Base-by-base conservation (phyloP, 2,113 vertebrate genomes). In the Archocentrus centrarchus region DNA sequence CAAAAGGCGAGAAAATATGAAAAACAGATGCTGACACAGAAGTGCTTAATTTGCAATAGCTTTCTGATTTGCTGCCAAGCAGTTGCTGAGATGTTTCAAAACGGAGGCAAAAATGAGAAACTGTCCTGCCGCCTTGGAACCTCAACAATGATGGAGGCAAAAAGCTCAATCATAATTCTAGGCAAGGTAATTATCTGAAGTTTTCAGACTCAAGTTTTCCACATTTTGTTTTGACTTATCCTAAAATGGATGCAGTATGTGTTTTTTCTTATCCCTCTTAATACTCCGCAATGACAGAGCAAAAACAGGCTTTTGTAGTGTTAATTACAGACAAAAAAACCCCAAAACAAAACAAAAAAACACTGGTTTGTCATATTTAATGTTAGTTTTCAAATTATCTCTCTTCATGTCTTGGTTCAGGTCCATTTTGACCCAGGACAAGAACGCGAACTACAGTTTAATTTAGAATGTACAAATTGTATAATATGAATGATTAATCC, bases 1-100 rank as follows among this genome's bases (percentile, higher is more conserved):
- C 18, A 60, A 80, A 70, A 66, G 78, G 22, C 44, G 75, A 76
- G 37, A 35, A 76, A 70, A 58, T 50, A 82, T 68, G 60, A 47
- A 50, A 73, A 64, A 77, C 20, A 77, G 18, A 47, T 41, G 35
- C 11, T 61, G 32, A 63, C 24, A 68, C 11, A 24, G 30, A 55
- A 53, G 24, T 66, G 24, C 66, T 66, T 83, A 68, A 78, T 77
- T 64, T 78, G 44, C 15, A 83, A 2, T 8, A 75, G 32, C 73
- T 30, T 22, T 80, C 53, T 35, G 62, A 44, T 75, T 63, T 73
- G 11, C 41, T 83, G 62, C 47, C 68, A 73, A 53, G 27, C 18
- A 11, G 24, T 55, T 6, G 53, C 27, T 1, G 11, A 73, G 27
- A 1, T 2, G 1, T 63, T 77, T 85, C 24, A 15, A 87, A 41